phyloP scores from a whole-genome alignment of 2,888 invertebrate species.

The Cephus spinipes region DNA sequence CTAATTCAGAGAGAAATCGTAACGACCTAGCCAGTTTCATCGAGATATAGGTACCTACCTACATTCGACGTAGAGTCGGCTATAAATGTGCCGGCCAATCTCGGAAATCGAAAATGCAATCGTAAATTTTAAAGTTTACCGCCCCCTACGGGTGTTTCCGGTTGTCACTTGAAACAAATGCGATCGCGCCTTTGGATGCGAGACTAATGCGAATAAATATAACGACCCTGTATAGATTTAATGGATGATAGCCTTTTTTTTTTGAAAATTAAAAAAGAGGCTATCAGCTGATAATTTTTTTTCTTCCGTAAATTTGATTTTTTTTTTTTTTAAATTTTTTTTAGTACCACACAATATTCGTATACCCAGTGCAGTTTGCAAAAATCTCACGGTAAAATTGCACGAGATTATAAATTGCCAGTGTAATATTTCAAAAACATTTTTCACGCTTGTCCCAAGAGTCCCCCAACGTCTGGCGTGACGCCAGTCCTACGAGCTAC shows the following conservation, averaged over 20 bases:
- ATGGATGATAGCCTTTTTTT: no score
- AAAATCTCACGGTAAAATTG: slow-evolving; percentile 14
- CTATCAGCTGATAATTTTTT: no score
- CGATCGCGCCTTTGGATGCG: not conserved
- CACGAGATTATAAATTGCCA: slow-evolving; percentile 32
- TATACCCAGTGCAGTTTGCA: not conserved
- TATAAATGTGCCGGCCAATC: slow-evolving; percentile 11
- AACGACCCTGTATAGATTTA: no score
- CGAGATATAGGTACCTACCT: not conserved
- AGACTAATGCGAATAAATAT: no score
- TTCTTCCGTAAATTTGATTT: no score
- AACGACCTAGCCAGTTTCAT: not conserved
- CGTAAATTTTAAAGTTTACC: slow-evolving; percentile 17
- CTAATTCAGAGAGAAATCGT: no score
- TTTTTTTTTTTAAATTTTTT: no score
- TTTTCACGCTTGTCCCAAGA: slow-evolving; percentile 38
- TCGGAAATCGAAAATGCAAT: slow-evolving; percentile 15
- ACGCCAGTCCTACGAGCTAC: slow-evolving; percentile 38
- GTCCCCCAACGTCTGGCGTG: slow-evolving; percentile 34
- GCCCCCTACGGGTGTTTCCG: not conserved
- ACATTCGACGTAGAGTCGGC: not conserved
- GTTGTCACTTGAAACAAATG: slow-evolving; percentile 13
- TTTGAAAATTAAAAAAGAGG: no score
- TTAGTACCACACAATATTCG: not conserved
- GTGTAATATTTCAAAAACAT: slow-evolving; percentile 45